Base-by-base conservation (phyloP, 1,140 invertebrate species). In the Acromyrmex heyeri region DNA sequence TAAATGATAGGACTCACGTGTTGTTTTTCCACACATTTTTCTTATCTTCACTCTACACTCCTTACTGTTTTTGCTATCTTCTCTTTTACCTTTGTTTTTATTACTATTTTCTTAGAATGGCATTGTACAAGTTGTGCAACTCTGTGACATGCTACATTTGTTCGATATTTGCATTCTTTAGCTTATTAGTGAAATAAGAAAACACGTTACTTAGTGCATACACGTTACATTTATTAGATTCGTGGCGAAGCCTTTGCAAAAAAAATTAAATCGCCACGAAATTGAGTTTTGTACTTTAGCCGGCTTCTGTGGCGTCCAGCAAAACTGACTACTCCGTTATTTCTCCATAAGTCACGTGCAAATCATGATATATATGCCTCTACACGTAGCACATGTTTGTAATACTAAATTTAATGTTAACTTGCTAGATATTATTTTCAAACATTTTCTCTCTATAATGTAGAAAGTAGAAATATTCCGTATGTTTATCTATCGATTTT, bases 161-260 rank as follows among this genome's bases (percentile, higher is more conserved):
- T n/a, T 21, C n/a, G 64, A 67, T 10, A 30, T 48, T 65, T 30
- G 64, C 10, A 12, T 5, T 38, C 30, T n/a, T 38, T 16, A n/a
- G n/a, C 7, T 72, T 59, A 48, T 48, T 72, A 14, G 53, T 14
- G 18, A 73, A 61, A 73, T 30, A 34, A 38, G 14, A 73, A 83
- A 57, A 16, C 12, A n/a, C 12, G n/a, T 6, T 73, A 34, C 65
- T 85, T 76, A 34, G 27, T 72, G 83, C 14, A 34, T 48, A 18
- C 38, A 48, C 55, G 34, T 70, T 70, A 24, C 27, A 91, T 91
- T 86, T 92, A 92, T 92, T 93, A 92, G 90, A 92, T 92, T 91
- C 91, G 85, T 88, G 90, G 85, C 90, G 94, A 94, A 94, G 93
- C 93, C 92, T 91, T 92, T 92, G 69, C 85, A 79, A 67, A 90